phyloP scores from a whole-genome alignment of 2,888 invertebrate species.

The Dicranocentrus wangi region DNA sequence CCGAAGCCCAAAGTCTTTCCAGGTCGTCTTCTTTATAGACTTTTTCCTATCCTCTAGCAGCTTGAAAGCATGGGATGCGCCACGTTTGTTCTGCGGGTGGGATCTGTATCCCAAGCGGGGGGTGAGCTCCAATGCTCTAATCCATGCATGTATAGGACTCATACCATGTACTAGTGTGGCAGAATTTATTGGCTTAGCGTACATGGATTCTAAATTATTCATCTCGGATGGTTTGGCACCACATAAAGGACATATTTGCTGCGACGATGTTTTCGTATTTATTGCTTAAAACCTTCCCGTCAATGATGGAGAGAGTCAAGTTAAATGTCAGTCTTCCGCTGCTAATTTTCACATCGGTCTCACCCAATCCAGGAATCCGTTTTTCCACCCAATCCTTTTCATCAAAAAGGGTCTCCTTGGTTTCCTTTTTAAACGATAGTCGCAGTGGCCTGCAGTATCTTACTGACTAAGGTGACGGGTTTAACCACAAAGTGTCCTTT shows the following conservation, averaged over 20 bases:
- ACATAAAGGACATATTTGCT: slow-evolving; percentile 28
- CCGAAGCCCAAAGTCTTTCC: not conserved
- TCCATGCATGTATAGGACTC: slow-evolving; percentile 43
- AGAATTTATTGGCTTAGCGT: not conserved
- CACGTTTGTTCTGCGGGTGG: too few species aligned
- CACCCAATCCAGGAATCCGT: not conserved
- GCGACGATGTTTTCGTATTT: not conserved
- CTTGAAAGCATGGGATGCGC: too few species aligned
- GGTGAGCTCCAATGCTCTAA: slow-evolving; percentile 13
- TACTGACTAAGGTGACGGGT: slow-evolving; percentile 20
- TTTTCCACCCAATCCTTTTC: slow-evolving; percentile 17
- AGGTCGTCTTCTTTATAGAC: too few species aligned
- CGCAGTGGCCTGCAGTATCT: slow-evolving; percentile 19
- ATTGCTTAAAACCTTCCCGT: slow-evolving; percentile 28
- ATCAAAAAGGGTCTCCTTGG: not conserved
- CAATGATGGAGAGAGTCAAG: slow-evolving; percentile 21
- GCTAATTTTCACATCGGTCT: not conserved
- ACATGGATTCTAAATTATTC: not conserved
- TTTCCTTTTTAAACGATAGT: slow-evolving; percentile 25
- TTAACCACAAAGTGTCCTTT: slow-evolving; percentile 2
- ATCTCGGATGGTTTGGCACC: slow-evolving; percentile 6
- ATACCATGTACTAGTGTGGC: slow-evolving; percentile 6
- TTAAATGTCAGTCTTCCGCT: not conserved
- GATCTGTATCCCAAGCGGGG: slow-evolving; percentile 21
- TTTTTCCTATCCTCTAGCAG: too few species aligned